Evolutionary conservation across 2,113 vertebrate genomes (phyloP).

Genomic region (Okapia johnstoni): DNA sequence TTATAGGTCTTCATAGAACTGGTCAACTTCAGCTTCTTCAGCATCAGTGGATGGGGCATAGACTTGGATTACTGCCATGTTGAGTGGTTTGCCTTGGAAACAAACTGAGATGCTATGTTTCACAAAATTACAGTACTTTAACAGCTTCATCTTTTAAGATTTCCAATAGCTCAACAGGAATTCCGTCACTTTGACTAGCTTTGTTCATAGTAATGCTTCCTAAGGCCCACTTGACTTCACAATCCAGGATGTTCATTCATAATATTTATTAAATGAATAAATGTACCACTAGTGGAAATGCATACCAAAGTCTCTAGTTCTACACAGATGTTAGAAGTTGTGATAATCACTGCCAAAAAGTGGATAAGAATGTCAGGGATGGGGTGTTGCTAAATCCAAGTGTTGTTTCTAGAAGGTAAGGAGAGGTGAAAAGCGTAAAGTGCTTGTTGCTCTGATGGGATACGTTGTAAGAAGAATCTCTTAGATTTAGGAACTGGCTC

Average conservation of each 20-base stretch:
- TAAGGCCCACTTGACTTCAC: background rate
- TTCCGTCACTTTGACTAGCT: background rate
- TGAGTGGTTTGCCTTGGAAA: background rate
- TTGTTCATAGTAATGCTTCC: background rate
- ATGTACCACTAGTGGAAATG: background rate
- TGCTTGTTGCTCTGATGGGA: no score
- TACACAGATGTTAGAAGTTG: background rate
- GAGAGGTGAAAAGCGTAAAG: background rate
- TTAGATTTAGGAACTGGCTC: background rate
- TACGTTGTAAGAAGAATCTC: background rate
- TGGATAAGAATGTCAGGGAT: background rate
- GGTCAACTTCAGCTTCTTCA: background rate
- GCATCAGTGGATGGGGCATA: background rate
- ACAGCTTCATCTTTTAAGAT: background rate
- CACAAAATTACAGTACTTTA: background rate
- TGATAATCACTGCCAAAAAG: background rate
- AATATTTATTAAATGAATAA: background rate
- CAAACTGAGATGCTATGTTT: background rate
- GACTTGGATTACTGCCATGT: background rate
- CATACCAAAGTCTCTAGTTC: background rate
- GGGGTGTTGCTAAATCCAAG: background rate
- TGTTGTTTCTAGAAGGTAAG: background rate
- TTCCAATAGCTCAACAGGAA: background rate
- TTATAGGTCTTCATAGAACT: background rate
- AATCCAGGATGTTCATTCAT: background rate